phyloP scores from a whole-genome alignment of 2,113 vertebrate species.

The Merops nubicus region DNA sequence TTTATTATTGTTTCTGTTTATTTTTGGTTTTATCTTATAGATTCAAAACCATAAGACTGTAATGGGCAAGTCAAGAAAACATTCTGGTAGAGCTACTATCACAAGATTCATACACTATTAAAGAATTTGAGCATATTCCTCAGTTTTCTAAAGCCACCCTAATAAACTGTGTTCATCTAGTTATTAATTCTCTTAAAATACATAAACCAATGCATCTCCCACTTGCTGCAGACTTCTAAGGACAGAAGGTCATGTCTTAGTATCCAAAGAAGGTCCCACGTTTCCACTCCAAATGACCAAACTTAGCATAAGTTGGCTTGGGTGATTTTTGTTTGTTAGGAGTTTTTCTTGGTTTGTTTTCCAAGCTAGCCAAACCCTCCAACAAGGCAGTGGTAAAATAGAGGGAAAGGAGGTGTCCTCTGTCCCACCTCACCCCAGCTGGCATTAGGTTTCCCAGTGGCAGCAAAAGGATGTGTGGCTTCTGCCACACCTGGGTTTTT shows the following conservation, averaged over 20 bases:
- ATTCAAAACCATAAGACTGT: background rate
- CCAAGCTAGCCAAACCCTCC: too few species aligned
- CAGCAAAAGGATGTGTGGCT: too few species aligned
- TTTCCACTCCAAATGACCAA: background rate
- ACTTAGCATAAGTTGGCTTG: too few species aligned
- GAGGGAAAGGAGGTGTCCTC: too few species aligned
- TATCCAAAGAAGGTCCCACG: background rate
- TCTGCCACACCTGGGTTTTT: too few species aligned
- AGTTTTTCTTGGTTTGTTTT: too few species aligned
- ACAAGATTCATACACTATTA: background rate
- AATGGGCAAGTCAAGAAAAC: background rate
- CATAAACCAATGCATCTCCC: background rate
- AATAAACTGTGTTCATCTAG: background rate
- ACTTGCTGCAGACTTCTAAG: background rate
- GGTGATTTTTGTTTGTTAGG: too few species aligned
- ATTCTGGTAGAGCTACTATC: background rate
- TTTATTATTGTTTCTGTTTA: too few species aligned
- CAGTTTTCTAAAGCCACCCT: background rate
- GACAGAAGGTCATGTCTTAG: background rate
- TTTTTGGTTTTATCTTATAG: too few species aligned
- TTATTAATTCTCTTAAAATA: background rate
- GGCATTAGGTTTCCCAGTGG: too few species aligned
- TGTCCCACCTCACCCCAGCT: too few species aligned
- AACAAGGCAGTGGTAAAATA: too few species aligned
- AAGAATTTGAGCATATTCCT: background rate